Conservation (phyloP, 2,113 vertebrate species). For the Morone saxatilis region DNA sequence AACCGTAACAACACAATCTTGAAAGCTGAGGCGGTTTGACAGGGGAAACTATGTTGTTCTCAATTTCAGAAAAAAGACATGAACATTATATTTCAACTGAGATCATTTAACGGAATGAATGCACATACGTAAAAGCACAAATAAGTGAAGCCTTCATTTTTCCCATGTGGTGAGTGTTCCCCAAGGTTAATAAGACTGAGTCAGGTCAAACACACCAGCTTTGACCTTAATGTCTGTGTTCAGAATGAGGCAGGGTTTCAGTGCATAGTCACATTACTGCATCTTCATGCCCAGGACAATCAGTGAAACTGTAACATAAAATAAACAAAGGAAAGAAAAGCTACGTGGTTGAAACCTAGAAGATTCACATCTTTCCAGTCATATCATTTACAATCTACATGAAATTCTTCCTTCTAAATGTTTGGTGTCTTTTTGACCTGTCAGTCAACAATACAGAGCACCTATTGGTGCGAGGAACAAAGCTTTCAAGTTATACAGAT, state of each 20-base stretch:
- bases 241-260: constrained; percentile 50
- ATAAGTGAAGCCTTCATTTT: constrained; percentile 59
- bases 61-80: constrained; percentile 8
- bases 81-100: constrained; percentile 15
- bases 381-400: background rate
- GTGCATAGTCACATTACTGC: constrained; percentile 70
- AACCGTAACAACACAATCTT: constrained; percentile 45
- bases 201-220: constrained; percentile 33
- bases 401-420: background rate
- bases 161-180: constrained; percentile 54
- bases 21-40: constrained; percentile 6
- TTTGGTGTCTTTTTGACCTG: background rate
- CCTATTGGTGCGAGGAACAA: background rate
- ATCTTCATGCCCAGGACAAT: constrained; percentile 36
- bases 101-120: constrained; percentile 28
- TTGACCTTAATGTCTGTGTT: constrained; percentile 33
- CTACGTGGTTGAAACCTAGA: constrained; percentile 27
- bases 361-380: constrained; percentile 28
- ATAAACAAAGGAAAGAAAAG: constrained; percentile 30
- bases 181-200: constrained; percentile 48
- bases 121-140: constrained; percentile 34
- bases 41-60: constrained; percentile 17
- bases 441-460: background rate
- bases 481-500: constrained; percentile 36
- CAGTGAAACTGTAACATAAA: constrained; percentile 9